Evolutionary conservation across 2,797 vertebrate species (phyloP), one percentile per base, ranked within the genome.

Genomic region (Nyctalus aviator): DNA sequence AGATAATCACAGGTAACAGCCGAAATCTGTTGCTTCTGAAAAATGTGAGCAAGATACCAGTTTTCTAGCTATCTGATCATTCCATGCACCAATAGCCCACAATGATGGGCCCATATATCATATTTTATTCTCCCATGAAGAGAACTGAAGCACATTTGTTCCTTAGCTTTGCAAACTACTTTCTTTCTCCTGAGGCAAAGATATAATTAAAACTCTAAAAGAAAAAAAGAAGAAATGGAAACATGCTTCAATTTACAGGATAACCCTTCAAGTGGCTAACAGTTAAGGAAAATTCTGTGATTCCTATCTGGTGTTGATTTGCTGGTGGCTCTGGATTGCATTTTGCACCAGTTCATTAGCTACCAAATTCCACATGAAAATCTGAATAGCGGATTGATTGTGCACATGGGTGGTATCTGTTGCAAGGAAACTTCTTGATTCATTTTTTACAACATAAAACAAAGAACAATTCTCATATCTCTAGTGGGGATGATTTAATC

Each of bases 401-500:
- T 59, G 62, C 69, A 93, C 75, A 85, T 32, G 94, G 97, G 97
- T 96, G 96, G 94, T 97, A 98, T 96, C 96, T 96, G 93, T 76
- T 96, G 78, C 41, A 91, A 96, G 93, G 96, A 97, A 84, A 86
- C 84, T 94, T 94, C 96, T 84, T 62, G 85, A 57, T 20, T 91
- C 96, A 83, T 91, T 96, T 92, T 96, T 79, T 95, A 95, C 93
- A 96, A 94, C 69, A 92, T 46, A 72, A 82, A 96, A 98, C 97
- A 97, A 98, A 98, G 98, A 98, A 94, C 94, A 96, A 91, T 98
- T 98, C 98, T 98, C 96, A 94, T 97, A 64, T 98, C 97, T 98
- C 96, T 88, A 92, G 89, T 0, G 12, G 98, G 98, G 98, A 98
- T 95, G 97, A 98, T 98, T 98, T 98, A 98, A 98, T 98, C 98